Base-by-base conservation (phyloP, 2,113 vertebrate species). In the Burhinus bistriatus region DNA sequence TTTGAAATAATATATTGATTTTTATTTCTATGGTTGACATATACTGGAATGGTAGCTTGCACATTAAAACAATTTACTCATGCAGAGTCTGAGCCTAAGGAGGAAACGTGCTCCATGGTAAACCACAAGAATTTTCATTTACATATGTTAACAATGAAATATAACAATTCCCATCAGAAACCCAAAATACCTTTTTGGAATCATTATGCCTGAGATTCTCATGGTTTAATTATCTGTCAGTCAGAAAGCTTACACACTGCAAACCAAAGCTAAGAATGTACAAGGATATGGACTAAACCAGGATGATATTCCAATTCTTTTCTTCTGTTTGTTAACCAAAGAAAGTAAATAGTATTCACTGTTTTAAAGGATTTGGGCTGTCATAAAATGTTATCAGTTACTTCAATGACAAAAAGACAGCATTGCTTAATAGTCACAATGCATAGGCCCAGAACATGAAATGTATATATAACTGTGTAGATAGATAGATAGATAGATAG, bases 1-100 rank as follows among this genome's bases (percentile, higher is more conserved):
- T 96, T 90, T 77, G 54, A 89, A 85, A 80, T 79, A 40, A 87
- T 15, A 2, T 62, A 77, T 79, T 68, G 55, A 81, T 58, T 95
- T 76, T 75, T 34, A 76, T 90, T 93, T 94, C 15, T 55, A 5
- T 54, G 51, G 34, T 26, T 89, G 36, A 34, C 15, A 79, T 68
- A 30, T 19, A 21, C 21, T 81, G 25, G 3, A 77, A 68, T 75
- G 3, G 5, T 73, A 87, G 21, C 40, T 86, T 93, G 30, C 30
- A 71, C 82, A 72, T 82, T 93, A 93, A 79, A 93, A 87, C 7
- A 66, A 83, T 57, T 80, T 80, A 7, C 4, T 8, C 7, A 13
- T 44, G 12, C 8, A 70, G 49, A 73, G 20, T 54, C 84, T 84
- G 49, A 96, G 47, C 22, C 32, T 51, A 49, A 45, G 19, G n/a